phyloP scores from a whole-genome alignment of 2,888 invertebrate species.

The Auanema freiburgensis region DNA sequence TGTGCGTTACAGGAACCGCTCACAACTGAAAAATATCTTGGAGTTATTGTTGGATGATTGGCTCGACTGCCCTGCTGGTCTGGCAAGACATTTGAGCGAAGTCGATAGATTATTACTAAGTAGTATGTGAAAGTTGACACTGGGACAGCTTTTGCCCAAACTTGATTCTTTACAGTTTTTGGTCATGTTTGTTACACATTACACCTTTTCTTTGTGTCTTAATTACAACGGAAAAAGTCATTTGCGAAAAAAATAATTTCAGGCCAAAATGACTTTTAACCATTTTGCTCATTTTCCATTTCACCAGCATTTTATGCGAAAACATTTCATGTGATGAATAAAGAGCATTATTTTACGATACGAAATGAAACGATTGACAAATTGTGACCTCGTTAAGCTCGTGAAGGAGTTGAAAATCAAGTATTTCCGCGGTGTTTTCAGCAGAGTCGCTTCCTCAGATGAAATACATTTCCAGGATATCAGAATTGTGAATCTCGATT shows the following conservation, averaged over 20 bases:
- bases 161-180: too few species aligned
- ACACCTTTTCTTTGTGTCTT: conserved; percentile 10
- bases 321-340: conserved; percentile 11
- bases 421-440: conserved; percentile 22
- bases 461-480: conserved; percentile 16
- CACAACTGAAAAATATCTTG: too few species aligned
- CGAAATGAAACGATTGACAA: conserved; percentile 19
- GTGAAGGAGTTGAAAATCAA: conserved; percentile 20
- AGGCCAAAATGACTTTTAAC: neutral
- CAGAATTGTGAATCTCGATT: conserved; percentile 21
- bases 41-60: too few species aligned
- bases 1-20: too few species aligned
- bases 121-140: too few species aligned
- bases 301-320: neutral
- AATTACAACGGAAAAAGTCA: too few species aligned
- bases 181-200: conserved; percentile 15
- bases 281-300: conserved; percentile 6
- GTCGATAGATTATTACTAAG: too few species aligned
- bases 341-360: conserved; percentile 9
- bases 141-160: conserved; percentile 13
- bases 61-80: too few species aligned
- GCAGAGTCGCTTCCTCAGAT: conserved; percentile 15
- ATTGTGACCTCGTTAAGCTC: conserved; percentile 19
- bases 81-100: too few species aligned
- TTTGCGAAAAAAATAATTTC: too few species aligned